Evolutionary conservation across 2,888 invertebrate genomes (phyloP).

Genomic region (Eupithecia centaureata): DNA sequence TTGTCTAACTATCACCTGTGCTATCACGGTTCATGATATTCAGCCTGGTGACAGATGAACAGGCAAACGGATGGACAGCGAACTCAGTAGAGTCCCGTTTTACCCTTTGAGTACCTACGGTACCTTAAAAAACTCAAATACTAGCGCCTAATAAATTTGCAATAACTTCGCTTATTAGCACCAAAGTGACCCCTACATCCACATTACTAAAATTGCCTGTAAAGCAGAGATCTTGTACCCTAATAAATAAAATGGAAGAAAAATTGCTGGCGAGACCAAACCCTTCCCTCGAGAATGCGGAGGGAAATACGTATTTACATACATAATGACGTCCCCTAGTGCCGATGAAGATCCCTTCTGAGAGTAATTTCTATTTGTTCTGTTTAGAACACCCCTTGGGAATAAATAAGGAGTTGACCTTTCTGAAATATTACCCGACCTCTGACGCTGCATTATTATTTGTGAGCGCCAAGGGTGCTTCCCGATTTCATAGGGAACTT

Average conservation of each 20-base stretch:
- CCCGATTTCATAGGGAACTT: not conserved
- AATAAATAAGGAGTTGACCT: constrained; percentile 42
- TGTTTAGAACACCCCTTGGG: constrained; percentile 41
- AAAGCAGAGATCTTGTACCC: constrained; percentile 48
- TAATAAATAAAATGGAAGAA: constrained; percentile 64
- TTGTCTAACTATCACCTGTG: too few relatives aligned
- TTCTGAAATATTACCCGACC: constrained; percentile 32
- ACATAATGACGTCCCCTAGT: constrained; percentile 56
- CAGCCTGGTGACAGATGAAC: too few relatives aligned
- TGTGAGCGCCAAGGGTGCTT: constrained; percentile 13
- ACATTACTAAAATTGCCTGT: constrained; percentile 36
- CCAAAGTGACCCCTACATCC: constrained; percentile 19
- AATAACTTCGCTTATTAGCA: constrained; percentile 48
- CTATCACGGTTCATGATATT: too few relatives aligned
- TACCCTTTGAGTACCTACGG: too few relatives aligned
- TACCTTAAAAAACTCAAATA: too few relatives aligned
- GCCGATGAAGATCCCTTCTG: constrained; percentile 44
- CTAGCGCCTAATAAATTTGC: constrained; percentile 39
- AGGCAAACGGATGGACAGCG: too few relatives aligned
- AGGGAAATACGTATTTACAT: constrained; percentile 58
- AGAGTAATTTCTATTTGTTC: constrained; percentile 46
- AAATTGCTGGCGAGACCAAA: constrained; percentile 58
- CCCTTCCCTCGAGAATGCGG: constrained; percentile 54
- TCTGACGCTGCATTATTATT: constrained; percentile 32
- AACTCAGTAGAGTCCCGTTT: too few relatives aligned